Evolutionary conservation across 2,888 invertebrate species (phyloP).

Genomic region (Napeogenes inachia): DNA sequence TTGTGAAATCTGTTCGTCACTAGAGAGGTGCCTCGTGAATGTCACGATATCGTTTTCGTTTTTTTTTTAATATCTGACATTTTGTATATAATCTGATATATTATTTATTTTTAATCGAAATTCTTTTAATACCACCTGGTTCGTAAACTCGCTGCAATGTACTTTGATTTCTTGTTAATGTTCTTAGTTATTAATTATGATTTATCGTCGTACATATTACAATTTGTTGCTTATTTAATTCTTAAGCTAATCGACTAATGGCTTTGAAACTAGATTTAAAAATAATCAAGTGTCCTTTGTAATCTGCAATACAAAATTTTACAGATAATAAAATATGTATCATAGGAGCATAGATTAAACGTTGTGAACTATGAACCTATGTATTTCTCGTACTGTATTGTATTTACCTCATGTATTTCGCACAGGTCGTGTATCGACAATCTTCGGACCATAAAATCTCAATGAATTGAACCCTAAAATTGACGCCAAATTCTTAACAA

Average conservation of each 20-base stretch:
- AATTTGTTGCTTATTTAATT: slow-evolving; percentile 58
- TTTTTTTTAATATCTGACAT: slow-evolving; percentile 32
- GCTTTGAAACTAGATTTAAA: slow-evolving; percentile 26
- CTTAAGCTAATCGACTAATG: slow-evolving; percentile 32
- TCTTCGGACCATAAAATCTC: slow-evolving; percentile 31
- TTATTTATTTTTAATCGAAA: slow-evolving; percentile 33
- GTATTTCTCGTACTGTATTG: slow-evolving; percentile 19
- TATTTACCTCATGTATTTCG: slow-evolving; percentile 26
- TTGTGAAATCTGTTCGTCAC: slow-evolving; percentile 27
- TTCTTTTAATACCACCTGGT: slow-evolving; percentile 48
- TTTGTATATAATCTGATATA: slow-evolving; percentile 33
- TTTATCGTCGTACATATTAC: slow-evolving; percentile 43
- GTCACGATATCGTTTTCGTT: slow-evolving; percentile 27
- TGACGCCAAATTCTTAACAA: slow-evolving; percentile 66
- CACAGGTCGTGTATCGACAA: slow-evolving; percentile 10
- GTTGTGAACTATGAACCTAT: slow-evolving; percentile 16
- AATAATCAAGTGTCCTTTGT: slow-evolving; percentile 29
- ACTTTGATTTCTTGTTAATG: slow-evolving; percentile 55
- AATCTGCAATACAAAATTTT: slow-evolving; percentile 26
- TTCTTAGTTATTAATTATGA: slow-evolving; percentile 57
- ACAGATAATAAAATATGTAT: slow-evolving; percentile 19
- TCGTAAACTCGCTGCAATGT: slow-evolving; percentile 59
- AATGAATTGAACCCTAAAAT: slow-evolving; percentile 57
- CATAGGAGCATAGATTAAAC: slow-evolving; percentile 19
- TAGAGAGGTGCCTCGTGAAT: slow-evolving; percentile 28